These are phyloP conservation scores for Bombylius discolor DNA, from an alignment of 2,888 invertebrate genomes.

Conservation along the genomic window DNA sequence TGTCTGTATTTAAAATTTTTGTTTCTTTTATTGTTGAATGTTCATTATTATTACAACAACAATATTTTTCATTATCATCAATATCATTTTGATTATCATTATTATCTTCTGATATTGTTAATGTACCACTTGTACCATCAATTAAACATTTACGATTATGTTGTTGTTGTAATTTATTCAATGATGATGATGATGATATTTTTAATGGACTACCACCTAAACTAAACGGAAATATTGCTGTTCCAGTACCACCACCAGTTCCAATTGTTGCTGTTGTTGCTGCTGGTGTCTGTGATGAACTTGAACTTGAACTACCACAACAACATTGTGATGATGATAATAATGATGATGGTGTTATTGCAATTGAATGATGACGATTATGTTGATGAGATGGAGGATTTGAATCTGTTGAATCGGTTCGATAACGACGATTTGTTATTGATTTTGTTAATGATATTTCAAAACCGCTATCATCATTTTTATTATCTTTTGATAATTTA, in stretches of 20 bases:
- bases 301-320: not conserved
- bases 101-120: conserved; percentile 23
- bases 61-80: not conserved
- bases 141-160: conserved; percentile 25
- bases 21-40: not conserved
- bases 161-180: conserved; percentile 13
- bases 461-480: conserved; percentile 11
- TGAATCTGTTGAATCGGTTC: conserved; percentile 35
- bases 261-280: not conserved
- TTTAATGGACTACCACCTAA: conserved; percentile 47
- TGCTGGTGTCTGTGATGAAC: not conserved
- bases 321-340: not conserved
- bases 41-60: not conserved
- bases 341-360: no score
- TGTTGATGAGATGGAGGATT: conserved; percentile 22
- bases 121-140: conserved; percentile 29
- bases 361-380: no score
- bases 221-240: conserved; percentile 55
- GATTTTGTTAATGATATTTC: conserved; percentile 12
- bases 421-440: conserved; percentile 10
- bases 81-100: not conserved
- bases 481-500: conserved; percentile 10
- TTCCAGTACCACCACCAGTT: conserved; percentile 31
- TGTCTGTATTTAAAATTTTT: conserved; percentile 10
- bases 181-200: conserved; percentile 24